phyloP scores from a whole-genome alignment of 2,888 invertebrate species.

The Apodemia zela region DNA sequence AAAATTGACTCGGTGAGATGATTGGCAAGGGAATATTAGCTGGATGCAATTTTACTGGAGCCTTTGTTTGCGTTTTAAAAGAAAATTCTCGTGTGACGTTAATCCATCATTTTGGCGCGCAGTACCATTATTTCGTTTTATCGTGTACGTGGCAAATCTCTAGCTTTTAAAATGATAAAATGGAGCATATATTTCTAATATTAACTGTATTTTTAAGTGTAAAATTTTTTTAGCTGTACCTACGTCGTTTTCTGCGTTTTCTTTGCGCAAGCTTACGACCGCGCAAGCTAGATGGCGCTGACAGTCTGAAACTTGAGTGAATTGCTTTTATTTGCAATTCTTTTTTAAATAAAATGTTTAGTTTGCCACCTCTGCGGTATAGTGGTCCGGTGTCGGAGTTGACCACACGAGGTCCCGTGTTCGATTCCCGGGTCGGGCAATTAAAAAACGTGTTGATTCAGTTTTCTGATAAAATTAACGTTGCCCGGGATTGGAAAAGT shows the following conservation, averaged over 20 bases:
- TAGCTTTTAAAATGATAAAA: slow-evolving; percentile 13
- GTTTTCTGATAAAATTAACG: too few relatives aligned
- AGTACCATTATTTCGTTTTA: slow-evolving; percentile 20
- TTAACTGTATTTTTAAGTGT: neutral
- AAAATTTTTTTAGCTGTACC: too few relatives aligned
- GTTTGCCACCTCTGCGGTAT: too few relatives aligned
- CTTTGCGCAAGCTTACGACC: neutral
- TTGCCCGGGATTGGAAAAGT: too few relatives aligned
- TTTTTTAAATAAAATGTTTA: too few relatives aligned
- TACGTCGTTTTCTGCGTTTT: too few relatives aligned
- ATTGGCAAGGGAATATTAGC: slow-evolving; percentile 78
- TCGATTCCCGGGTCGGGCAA: too few relatives aligned
- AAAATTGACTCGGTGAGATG: slow-evolving; percentile 74
- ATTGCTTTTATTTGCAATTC: too few relatives aligned
- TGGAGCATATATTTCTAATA: neutral
- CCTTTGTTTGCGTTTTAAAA: slow-evolving; percentile 62
- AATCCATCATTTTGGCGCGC: slow-evolving; percentile 65
- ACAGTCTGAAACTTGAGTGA: neutral
- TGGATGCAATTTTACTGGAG: slow-evolving; percentile 63
- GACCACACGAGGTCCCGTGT: too few relatives aligned
- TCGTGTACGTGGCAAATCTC: slow-evolving; percentile 25
- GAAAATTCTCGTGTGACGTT: slow-evolving; percentile 63
- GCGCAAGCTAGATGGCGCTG: slow-evolving; percentile 14
- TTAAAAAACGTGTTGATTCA: too few relatives aligned
- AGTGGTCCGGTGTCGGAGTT: too few relatives aligned